Evolutionary conservation across 2,797 vertebrate genomes (phyloP).

Genomic region (Tachyglossus aculeatus): DNA sequence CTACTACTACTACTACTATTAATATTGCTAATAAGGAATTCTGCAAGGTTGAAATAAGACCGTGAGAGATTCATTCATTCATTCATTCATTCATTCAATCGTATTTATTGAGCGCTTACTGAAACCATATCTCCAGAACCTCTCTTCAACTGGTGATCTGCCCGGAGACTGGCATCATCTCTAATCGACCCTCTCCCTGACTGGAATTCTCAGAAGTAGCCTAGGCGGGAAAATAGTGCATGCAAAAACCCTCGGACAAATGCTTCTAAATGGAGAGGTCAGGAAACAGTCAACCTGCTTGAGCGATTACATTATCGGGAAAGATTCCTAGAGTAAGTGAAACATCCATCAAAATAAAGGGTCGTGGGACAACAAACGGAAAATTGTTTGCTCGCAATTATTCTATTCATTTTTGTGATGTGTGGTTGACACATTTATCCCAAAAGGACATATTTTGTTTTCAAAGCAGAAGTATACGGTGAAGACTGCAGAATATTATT

Average conservation of each 20-base stretch:
- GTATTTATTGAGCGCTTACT: too few species aligned
- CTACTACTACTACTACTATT: too few species aligned
- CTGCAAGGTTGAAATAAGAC: rapidly evolving
- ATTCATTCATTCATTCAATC: too few species aligned
- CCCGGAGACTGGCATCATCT: slow-evolving; percentile 24
- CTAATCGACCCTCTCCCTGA: slow-evolving; percentile 25
- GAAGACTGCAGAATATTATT: slow-evolving; percentile 34
- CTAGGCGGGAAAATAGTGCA: neutral
- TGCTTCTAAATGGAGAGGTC: slow-evolving; percentile 53
- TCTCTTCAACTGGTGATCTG: slow-evolving; percentile 8
- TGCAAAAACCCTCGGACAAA: slow-evolving; percentile 48
- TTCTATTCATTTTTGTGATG: slow-evolving; percentile 41
- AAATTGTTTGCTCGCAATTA: slow-evolving; percentile 54
- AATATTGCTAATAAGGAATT: too few species aligned
- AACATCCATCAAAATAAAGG: slow-evolving; percentile 48
- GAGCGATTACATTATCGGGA: slow-evolving; percentile 33
- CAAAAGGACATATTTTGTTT: slow-evolving; percentile 42
- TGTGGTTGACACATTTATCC: slow-evolving; percentile 44
- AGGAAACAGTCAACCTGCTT: slow-evolving; percentile 42
- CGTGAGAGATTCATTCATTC: too few species aligned
- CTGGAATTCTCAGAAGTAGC: slow-evolving; percentile 33
- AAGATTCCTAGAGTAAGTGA: slow-evolving; percentile 32
- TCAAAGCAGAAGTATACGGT: slow-evolving; percentile 13
- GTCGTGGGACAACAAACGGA: slow-evolving; percentile 27
- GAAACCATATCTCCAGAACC: neutral